These are phyloP conservation scores for Arenaria interpres DNA, from an alignment of 2,113 vertebrate genomes.

Conservation along the genomic window DNA sequence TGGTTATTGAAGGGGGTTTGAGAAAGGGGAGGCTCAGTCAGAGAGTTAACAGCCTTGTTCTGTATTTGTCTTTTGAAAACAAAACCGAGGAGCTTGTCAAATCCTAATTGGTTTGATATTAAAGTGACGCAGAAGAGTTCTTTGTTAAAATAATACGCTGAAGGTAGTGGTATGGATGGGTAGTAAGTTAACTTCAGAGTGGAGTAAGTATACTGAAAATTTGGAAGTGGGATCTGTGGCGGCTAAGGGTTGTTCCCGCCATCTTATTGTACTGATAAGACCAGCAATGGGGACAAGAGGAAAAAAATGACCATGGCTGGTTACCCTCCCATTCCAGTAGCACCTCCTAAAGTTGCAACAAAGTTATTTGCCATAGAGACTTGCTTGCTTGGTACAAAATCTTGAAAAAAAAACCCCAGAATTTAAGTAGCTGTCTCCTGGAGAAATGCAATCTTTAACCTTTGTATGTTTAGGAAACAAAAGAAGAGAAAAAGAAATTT, in stretches of 20 bases:
- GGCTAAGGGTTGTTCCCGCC: background rate
- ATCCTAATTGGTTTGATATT: background rate
- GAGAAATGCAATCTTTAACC: background rate
- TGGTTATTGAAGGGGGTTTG: background rate
- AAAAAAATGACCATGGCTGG: background rate
- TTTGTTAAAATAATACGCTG: background rate
- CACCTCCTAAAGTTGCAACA: background rate
- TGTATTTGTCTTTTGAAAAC: background rate
- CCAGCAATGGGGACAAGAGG: background rate
- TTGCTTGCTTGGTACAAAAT: background rate
- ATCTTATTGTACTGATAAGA: background rate
- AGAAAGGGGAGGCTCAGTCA: background rate
- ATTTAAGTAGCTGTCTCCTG: background rate
- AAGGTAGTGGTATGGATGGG: background rate
- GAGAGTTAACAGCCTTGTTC: background rate
- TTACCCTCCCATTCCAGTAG: background rate
- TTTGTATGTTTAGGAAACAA: background rate
- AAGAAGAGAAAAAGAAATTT: background rate
- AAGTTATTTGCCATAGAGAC: background rate
- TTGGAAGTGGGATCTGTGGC: background rate
- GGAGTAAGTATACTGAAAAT: background rate
- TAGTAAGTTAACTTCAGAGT: background rate
- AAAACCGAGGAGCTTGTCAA: background rate
- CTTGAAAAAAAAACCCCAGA: background rate
- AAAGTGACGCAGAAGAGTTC: background rate